Conservation (phyloP, 2,797 vertebrate species). For the Phaenicophaeus curvirostris region DNA sequence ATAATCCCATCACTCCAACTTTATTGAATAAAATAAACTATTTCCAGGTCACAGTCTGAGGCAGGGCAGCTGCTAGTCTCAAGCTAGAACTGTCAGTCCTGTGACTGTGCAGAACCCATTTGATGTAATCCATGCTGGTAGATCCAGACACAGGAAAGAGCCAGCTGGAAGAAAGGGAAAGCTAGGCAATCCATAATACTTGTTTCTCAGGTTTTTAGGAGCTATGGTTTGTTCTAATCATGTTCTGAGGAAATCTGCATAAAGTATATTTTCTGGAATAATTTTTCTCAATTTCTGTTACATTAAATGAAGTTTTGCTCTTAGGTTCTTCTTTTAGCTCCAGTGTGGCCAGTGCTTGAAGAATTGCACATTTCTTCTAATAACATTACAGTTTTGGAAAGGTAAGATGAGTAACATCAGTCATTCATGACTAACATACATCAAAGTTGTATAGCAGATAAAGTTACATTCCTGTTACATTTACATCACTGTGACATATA, state of each 20-base stretch:
- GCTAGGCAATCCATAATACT: not conserved
- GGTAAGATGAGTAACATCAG: slow-evolving; percentile 70
- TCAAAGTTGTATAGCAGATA: not conserved
- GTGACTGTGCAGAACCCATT: not conserved
- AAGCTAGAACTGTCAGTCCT: not conserved
- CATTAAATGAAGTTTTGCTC: slow-evolving; percentile 46
- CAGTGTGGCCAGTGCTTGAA: slow-evolving; percentile 88
- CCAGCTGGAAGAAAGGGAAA: not conserved
- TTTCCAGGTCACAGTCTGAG: not conserved
- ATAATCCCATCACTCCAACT: not conserved
- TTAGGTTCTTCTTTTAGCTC: slow-evolving; percentile 86
- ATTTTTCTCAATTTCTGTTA: not conserved
- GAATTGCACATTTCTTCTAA: slow-evolving; percentile 84
- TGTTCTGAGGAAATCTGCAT: not conserved
- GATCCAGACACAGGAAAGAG: not conserved
- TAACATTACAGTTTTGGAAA: slow-evolving; percentile 81
- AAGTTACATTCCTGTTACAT: not conserved
- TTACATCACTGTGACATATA: not conserved
- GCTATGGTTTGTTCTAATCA: not conserved
- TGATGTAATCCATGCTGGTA: not conserved
- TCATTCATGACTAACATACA: not conserved
- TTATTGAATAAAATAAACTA: not conserved
- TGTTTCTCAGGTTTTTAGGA: not conserved
- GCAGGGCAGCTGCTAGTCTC: not conserved
- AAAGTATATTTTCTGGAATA: not conserved